These are phyloP conservation scores for Prosopocoilus inquinatus DNA, from an alignment of 2,888 invertebrate genomes.

Conservation along the genomic window DNA sequence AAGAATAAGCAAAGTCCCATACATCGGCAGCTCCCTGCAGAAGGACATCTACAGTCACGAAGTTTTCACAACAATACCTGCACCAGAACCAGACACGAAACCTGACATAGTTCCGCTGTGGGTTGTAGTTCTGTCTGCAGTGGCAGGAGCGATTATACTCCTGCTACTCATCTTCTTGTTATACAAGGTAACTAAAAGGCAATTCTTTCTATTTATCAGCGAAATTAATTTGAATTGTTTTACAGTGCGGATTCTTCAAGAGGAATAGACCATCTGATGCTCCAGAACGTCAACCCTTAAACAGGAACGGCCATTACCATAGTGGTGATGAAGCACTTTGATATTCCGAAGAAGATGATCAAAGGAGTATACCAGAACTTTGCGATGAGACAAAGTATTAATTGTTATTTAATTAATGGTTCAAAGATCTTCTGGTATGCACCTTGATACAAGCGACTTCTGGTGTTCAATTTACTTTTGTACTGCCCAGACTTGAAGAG, in stretches of 20 bases:
- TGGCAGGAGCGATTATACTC: slow-evolving; percentile 76
- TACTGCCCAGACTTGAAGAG: background rate
- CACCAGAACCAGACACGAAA: slow-evolving; percentile 60
- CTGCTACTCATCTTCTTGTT: slow-evolving; percentile 74
- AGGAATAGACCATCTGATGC: slow-evolving; percentile 81
- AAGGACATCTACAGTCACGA: slow-evolving; percentile 62
- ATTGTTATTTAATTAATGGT: too few relatives aligned
- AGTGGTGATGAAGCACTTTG: slow-evolving; percentile 69
- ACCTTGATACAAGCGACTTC: too few relatives aligned
- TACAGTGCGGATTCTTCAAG: slow-evolving; percentile 90
- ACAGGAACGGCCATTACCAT: slow-evolving; percentile 67
- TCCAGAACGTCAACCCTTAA: slow-evolving; percentile 81
- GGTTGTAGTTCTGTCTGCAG: slow-evolving; percentile 82
- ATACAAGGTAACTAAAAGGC: slow-evolving; percentile 66
- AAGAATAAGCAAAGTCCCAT: slow-evolving; percentile 70
- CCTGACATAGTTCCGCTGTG: slow-evolving; percentile 79
- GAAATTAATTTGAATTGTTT: slow-evolving; percentile 25
- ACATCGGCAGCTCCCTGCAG: slow-evolving; percentile 65
- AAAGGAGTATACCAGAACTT: too few relatives aligned
- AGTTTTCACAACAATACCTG: slow-evolving; percentile 70
- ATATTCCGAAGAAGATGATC: background rate
- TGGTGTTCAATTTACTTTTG: too few relatives aligned
- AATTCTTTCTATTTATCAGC: background rate
- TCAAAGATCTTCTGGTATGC: too few relatives aligned
- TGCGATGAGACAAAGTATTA: too few relatives aligned